A percentile compares a stretch with the other conserved stretches of the same genome.
Conservation (phyloP, 2,888 invertebrate species). For the Lycaena phlaeas region DNA sequence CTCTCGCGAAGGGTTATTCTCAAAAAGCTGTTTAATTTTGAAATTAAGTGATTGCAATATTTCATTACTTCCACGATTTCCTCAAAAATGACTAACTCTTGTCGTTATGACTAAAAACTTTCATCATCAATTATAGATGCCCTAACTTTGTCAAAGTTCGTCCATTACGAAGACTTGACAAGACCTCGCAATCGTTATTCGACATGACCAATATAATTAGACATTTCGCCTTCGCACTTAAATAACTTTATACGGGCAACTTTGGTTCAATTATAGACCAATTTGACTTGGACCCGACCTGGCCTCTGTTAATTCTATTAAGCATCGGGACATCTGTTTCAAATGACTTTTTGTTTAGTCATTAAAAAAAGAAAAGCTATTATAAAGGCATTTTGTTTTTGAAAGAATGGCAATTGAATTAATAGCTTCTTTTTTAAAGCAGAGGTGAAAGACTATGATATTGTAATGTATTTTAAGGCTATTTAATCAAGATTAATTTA, state of each 20-base stretch:
- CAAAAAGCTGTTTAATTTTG: neutral
- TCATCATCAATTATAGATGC: slow-evolving; percentile 56
- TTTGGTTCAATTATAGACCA: slow-evolving; percentile 12
- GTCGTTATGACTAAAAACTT: slow-evolving; percentile 30
- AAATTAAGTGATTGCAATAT: neutral
- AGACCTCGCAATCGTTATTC: slow-evolving; percentile 45
- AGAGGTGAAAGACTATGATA: no score
- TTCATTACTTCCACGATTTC: slow-evolving; percentile 1
- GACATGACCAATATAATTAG: slow-evolving; percentile 34
- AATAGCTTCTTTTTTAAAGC: no score
- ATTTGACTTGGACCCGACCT: slow-evolving; percentile 10
- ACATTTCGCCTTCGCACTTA: slow-evolving; percentile 20
- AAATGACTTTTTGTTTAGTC: slow-evolving; percentile 11
- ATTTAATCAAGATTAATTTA: no score
- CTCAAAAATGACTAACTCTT: slow-evolving; percentile 15
- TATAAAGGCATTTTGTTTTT: no score
- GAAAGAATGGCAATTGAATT: no score
- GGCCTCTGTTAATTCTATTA: slow-evolving; percentile 13
- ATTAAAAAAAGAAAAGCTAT: neutral
- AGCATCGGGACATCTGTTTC: slow-evolving; percentile 14
- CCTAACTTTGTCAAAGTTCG: slow-evolving; percentile 46
- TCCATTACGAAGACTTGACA: slow-evolving; percentile 49
- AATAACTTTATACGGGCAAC: slow-evolving; percentile 11
- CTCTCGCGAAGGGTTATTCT: no score
- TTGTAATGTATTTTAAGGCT: no score